These are phyloP conservation scores for Cyrtonyx montezumae DNA, from an alignment of 2,113 vertebrate species.

Conservation along the genomic window DNA sequence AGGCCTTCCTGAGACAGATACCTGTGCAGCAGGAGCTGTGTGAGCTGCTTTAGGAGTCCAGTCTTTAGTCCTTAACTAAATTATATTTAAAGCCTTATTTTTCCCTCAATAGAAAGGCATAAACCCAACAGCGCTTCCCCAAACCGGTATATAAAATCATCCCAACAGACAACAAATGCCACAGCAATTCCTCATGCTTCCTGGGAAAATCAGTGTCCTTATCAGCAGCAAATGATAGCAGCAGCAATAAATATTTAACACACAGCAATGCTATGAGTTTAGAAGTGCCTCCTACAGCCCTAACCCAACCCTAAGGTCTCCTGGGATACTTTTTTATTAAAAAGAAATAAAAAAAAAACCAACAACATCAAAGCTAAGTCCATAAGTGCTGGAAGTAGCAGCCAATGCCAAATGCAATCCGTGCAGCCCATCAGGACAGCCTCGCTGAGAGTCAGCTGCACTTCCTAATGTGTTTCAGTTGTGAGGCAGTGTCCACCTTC, in stretches of 20 bases:
- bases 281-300: constrained; percentile 46
- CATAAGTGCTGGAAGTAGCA: constrained; percentile 67
- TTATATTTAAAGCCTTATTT: accelerated
- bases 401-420: constrained; percentile 25
- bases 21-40: accelerated
- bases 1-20: neutral
- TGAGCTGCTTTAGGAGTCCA: accelerated
- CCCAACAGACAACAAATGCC: neutral
- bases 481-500: neutral
- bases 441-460: constrained; percentile 49
- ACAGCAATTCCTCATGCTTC: neutral
- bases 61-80: neutral
- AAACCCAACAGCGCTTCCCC: neutral
- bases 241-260: constrained; percentile 74
- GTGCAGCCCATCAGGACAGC: constrained; percentile 42
- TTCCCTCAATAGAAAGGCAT: neutral
- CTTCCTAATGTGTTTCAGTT: constrained; percentile 55
- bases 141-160: neutral
- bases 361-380: constrained; percentile 66
- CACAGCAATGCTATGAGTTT: constrained; percentile 50
- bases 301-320: constrained; percentile 20
- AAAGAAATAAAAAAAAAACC: constrained; percentile 68
- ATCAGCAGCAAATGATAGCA: constrained; percentile 59
- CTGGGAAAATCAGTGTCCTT: constrained; percentile 63
- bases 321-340: constrained; percentile 65